Base-by-base conservation (phyloP, 2,888 invertebrate species). In the Tridacna gigas region DNA sequence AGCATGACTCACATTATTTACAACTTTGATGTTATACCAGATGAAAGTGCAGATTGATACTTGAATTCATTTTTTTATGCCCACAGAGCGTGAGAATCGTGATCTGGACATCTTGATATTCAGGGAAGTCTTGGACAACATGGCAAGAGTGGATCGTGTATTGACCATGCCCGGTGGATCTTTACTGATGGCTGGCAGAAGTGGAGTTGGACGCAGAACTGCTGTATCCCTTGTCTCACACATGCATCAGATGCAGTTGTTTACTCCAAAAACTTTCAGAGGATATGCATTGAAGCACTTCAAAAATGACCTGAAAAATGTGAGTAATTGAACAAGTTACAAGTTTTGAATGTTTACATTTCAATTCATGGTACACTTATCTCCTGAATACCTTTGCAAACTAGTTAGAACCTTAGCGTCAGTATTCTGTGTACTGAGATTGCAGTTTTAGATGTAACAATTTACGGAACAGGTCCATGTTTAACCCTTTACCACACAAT, bases 141-240 rank as follows among this genome's bases (percentile, higher is more conserved):
- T 96, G 65, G 96, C 97, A 0, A 95, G 96, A 86, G 95, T 97
- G 66, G 96, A 97, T 83, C 96, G 97, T 83, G 96, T 96, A 0
- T 93, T 97, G 60, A 96, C 96, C 13, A 95, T 95, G 77, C 95
- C 96, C 7, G 96, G 96, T 18, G 97, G 97, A 0, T 96, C 97
- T 51, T 93, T 96, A n/a, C 95, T 97, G 61, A 95, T 97, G 86
- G 96, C 97, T 88, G 98, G 98, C 0, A 96, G 96, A 88, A 96
- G 97, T 48, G 99, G 98, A 66, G 96, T 96, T 74, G 98, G 98
- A 0, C 96, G 98, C 60, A 96, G 97, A 91, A 97, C 97, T 18
- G 97, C 98, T 0, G 96, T 98, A 0, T 96, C 96, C 88, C 95
- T 98, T 9, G 96, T 97, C 0, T 96, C 97, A 13, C 96, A 97